phyloP scores from a whole-genome alignment of 2,113 vertebrate species.

The Brachypteracias leptosomus region DNA sequence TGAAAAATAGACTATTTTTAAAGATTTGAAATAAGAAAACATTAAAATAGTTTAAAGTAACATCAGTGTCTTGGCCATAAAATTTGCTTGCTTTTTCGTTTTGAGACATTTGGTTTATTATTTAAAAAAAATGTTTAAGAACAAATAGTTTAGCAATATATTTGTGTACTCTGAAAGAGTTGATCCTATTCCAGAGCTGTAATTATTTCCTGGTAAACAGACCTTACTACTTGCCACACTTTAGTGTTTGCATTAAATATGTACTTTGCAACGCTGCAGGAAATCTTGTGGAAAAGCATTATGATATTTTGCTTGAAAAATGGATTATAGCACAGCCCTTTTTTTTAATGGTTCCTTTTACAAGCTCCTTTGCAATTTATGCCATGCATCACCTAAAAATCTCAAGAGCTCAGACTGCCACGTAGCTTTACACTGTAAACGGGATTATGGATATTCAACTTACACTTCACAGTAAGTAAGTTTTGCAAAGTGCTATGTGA shows the following conservation, averaged over 20 bases:
- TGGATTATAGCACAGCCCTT: neutral
- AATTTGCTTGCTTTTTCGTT: neutral
- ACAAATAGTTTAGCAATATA: neutral
- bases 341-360: neutral
- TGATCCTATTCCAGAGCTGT: neutral
- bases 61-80: neutral
- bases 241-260: neutral
- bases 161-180: neutral
- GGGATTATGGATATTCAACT: too few relatives aligned
- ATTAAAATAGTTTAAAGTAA: neutral
- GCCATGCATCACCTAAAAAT: too few relatives aligned
- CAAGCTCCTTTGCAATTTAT: neutral
- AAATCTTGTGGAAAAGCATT: neutral
- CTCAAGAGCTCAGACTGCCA: too few relatives aligned
- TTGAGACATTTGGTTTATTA: neutral
- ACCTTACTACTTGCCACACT: neutral
- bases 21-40: neutral
- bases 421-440: too few relatives aligned
- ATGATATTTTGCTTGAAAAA: neutral
- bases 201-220: neutral
- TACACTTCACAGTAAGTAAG: too few relatives aligned
- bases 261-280: neutral
- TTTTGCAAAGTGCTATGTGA: rapidly evolving
- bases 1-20: neutral
- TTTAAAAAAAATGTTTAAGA: neutral